A percentile compares a stretch with the other conserved stretches of the same genome.
phyloP scores from a whole-genome alignment of 1,140 invertebrate genomes.

The Gonioctena quinquepunctata region DNA sequence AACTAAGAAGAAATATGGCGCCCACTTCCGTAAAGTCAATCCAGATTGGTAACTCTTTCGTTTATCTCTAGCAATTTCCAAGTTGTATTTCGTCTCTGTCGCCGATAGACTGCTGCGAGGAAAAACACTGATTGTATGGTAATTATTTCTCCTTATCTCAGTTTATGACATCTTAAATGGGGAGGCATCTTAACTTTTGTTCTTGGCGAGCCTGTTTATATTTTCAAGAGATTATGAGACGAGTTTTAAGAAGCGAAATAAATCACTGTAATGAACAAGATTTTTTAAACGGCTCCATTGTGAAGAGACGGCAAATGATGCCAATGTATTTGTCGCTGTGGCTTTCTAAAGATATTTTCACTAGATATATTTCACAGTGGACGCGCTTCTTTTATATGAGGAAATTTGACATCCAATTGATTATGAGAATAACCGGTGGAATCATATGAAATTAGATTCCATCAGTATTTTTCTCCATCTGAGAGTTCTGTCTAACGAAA shows the following conservation, averaged over 20 bases:
- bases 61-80: not conserved
- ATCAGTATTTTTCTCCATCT: too few relatives aligned
- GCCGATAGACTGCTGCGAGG: not conserved
- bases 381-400: too few relatives aligned
- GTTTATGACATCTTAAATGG: not conserved
- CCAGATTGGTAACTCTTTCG: not conserved
- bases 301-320: not conserved
- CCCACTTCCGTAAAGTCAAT: too few relatives aligned
- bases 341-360: too few relatives aligned
- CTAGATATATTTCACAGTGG: too few relatives aligned
- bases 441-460: too few relatives aligned
- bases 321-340: too few relatives aligned
- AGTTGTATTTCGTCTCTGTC: not conserved
- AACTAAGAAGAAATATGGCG: too few relatives aligned
- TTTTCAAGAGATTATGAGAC: not conserved
- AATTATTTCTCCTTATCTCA: not conserved
- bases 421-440: too few relatives aligned
- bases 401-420: too few relatives aligned
- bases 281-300: not conserved
- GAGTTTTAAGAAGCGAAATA: not conserved
- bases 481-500: too few relatives aligned
- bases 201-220: slow-evolving; percentile 2
- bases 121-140: not conserved
- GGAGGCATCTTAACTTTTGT: not conserved
- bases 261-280: not conserved